phyloP scores from a whole-genome alignment of 2,113 vertebrate genomes.

The Hippocampus abdominalis region DNA sequence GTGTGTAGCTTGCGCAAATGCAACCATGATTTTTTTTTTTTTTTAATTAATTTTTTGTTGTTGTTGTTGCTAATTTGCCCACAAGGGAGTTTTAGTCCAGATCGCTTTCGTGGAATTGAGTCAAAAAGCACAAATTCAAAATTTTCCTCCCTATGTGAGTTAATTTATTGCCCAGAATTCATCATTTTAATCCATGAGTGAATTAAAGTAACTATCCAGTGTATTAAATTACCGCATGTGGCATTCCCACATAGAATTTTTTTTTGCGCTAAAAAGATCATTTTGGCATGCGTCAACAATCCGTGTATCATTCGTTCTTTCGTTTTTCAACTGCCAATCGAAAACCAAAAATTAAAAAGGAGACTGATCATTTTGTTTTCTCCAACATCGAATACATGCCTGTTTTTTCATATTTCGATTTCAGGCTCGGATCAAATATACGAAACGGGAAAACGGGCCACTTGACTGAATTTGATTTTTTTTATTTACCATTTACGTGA shows the following conservation, averaged over 20 bases:
- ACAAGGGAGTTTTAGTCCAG: neutral
- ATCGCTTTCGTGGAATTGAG: neutral
- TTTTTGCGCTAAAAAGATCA: slow-evolving; percentile 29
- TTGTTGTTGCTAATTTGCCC: neutral
- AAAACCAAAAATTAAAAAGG: no score
- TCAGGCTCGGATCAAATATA: no score
- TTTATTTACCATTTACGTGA: no score
- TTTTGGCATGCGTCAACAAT: slow-evolving; percentile 66
- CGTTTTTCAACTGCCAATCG: no score
- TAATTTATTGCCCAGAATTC: neutral
- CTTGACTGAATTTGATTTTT: no score
- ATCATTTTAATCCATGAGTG: neutral
- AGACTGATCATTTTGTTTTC: no score
- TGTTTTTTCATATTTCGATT: no score
- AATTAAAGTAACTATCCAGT: neutral
- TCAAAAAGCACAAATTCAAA: neutral
- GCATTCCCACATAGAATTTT: slow-evolving; percentile 4
- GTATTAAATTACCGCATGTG: neutral
- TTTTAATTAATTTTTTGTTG: no score
- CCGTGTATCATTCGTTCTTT: no score
- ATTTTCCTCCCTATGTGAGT: neutral
- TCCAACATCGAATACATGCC: no score
- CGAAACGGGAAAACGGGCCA: no score
- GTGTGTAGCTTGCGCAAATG: neutral
- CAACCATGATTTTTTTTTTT: neutral